These are phyloP conservation scores for Arge pagana DNA, from an alignment of 2,888 invertebrate species.

Conservation along the genomic window DNA sequence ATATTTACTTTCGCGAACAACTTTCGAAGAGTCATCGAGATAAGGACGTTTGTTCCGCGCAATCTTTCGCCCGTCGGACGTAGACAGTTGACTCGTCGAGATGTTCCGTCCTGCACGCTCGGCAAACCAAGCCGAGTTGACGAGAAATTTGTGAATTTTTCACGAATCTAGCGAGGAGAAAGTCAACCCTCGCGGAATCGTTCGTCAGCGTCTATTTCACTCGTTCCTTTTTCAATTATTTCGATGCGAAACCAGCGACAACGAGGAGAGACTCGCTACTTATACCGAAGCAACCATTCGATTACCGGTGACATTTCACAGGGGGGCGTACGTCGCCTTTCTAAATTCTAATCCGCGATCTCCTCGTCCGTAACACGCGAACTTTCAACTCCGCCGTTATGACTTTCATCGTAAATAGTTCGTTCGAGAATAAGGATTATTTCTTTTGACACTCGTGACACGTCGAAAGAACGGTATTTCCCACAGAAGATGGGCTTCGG, in stretches of 20 bases:
- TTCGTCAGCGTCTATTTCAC: too few species aligned
- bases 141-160: too few species aligned
- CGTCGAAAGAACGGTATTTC: neutral
- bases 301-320: slow-evolving; percentile 37
- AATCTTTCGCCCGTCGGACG: slow-evolving; percentile 2
- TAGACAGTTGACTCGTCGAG: too few species aligned
- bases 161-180: too few species aligned
- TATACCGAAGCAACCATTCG: neutral
- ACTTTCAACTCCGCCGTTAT: slow-evolving; percentile 32
- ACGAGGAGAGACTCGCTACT: neutral
- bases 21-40: slow-evolving; percentile 2
- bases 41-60: slow-evolving; percentile 12
- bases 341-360: slow-evolving; percentile 39
- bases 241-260: too few species aligned
- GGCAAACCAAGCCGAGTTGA: too few species aligned
- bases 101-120: too few species aligned
- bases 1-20: slow-evolving; percentile 10
- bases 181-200: too few species aligned
- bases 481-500: too few species aligned
- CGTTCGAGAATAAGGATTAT: too few species aligned
- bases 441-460: slow-evolving; percentile 9
- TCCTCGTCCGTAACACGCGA: slow-evolving; percentile 22
- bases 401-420: slow-evolving; percentile 24
- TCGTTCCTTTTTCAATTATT: too few species aligned
- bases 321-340: slow-evolving; percentile 32